Base-by-base conservation (phyloP, 2,113 vertebrate genomes). In the Mormyrus lacerda region DNA sequence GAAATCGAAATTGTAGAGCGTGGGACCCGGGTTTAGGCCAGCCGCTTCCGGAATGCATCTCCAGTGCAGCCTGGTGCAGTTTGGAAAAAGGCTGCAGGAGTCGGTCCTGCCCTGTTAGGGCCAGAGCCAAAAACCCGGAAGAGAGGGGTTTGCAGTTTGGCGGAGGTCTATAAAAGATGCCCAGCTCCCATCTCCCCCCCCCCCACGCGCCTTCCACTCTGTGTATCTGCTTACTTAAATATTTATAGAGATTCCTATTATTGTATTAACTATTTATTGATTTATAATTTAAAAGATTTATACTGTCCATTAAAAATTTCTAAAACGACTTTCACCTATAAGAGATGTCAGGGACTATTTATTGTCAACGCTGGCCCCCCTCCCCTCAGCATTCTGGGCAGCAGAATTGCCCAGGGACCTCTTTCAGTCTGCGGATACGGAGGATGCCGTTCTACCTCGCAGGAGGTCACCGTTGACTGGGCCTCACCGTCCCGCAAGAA, bases 201-300 rank as follows among this genome's bases (percentile, higher is more conserved):
- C 86, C 27, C 35, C 4, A 55, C 48, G 89, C 53, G 39, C 84
- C 9, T 79, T 53, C 92, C 90, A 91, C 89, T 91, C 95, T 92
- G 93, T 94, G 87, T 91, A 90, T 94, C 92, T 87, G 85, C 92
- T 91, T 93, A 93, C 96, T 99, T 95, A 98, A 99, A 98, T 97
- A 99, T 98, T 97, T 96, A 99, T 95, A 93, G 95, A 95, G 96
- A 95, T 95, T 95, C 96, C 97, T 98, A 96, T 97, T 97, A 97
- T 96, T 96, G 96, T 97, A 99, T 99, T 98, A 98, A 98, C 96
- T 97, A 99, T 98, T 98, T 98, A 98, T 98, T 92, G 96, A 99
- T 99, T 97, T 98, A 96, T 98, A 96, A 97, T 98, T 98, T 97
- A 97, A 97, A 98, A 98, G 97, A 98, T 97, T 97, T 97, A 97